Conservation (phyloP, 2,888 invertebrate genomes). For the Cetonia aurata region DNA sequence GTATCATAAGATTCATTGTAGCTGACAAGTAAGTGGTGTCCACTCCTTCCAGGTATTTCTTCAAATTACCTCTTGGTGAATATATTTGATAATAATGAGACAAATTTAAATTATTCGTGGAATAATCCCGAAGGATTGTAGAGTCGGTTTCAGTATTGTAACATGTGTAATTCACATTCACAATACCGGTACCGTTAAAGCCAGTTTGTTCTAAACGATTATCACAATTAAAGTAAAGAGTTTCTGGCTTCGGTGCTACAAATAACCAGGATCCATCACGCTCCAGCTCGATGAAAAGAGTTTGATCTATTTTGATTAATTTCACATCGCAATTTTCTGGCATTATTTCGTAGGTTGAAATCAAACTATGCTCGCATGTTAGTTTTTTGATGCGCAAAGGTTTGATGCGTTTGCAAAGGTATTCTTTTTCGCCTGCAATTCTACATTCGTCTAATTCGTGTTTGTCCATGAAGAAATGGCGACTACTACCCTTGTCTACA, state of each 20-base stretch:
- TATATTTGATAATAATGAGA: background rate
- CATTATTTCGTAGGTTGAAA: background rate
- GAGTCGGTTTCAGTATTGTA: background rate
- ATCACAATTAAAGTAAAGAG: background rate
- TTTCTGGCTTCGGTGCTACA: slow-evolving; percentile 3
- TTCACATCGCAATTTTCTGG: slow-evolving; percentile 16
- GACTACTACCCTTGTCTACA: slow-evolving; percentile 2
- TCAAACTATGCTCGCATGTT: slow-evolving; percentile 8
- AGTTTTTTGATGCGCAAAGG: slow-evolving; percentile 4
- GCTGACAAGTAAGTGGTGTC: background rate
- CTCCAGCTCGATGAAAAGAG: slow-evolving; percentile 8
- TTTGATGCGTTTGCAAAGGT: slow-evolving; percentile 8
- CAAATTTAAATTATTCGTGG: slow-evolving; percentile 14
- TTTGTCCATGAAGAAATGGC: slow-evolving; percentile 22
- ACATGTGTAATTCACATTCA: slow-evolving; percentile 12
- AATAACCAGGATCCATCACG: slow-evolving; percentile 12
- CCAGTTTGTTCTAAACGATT: background rate
- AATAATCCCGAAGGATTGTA: slow-evolving; percentile 6
- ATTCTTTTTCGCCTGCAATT: background rate
- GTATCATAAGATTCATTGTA: slow-evolving; percentile 9
- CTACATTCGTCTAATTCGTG: slow-evolving; percentile 4
- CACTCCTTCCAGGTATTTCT: slow-evolving; percentile 3
- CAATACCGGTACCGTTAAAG: slow-evolving; percentile 11
- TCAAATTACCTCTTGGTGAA: slow-evolving; percentile 10
- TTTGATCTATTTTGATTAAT: slow-evolving; percentile 20